Base-by-base conservation (phyloP, 2,113 vertebrate genomes). In the Halichoeres trimaculatus region DNA sequence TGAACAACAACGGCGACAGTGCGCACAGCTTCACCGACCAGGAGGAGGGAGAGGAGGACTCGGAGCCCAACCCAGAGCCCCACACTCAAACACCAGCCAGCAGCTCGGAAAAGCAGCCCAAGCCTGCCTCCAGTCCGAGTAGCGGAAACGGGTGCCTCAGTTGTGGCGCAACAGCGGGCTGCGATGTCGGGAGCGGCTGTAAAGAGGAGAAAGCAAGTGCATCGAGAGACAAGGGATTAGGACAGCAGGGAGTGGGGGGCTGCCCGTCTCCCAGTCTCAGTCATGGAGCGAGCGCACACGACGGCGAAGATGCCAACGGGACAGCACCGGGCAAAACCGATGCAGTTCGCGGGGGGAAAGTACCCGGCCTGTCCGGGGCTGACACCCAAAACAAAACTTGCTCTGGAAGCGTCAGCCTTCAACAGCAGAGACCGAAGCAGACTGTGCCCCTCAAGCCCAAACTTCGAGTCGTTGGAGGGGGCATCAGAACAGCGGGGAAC, bases 11-110 rank as follows among this genome's bases (percentile, higher is more conserved):
- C 91, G 89, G 81, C 83, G 88, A 91, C 87, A 88, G 90, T 54
- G 89, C 90, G 88, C 92, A 87, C 82, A 91, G 89, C 75, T 89
- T 90, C 77, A 88, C 86, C 57, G 91, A 93, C 80, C 90, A 81
- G 78, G 90, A 90, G 78, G 91, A 89, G 76, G 88, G 47, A 60
- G 87, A 86, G 43, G 83, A 80, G 45, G 81, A 89, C 69, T 76
- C 86, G 7, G 84, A 83, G 73, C 84, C 84, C 81, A 88, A 72
- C 76, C 68, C 75, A 38, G 90, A 75, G 61, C 87, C 75, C 47
- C 78, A 26, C 69, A 45, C 84, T 22, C 75, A 57, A 41, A 80
- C 84, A 70, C 36, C 85, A 45, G 64, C 61, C 78, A 60, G 74
- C 72, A 20, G 58, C 50, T 6, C 57, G 26, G 76, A 65, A 36